Evolutionary conservation across 2,888 invertebrate genomes (phyloP), one percentile per base, ranked within the genome.

Genomic region (Hirtodrosophila histrioides): DNA sequence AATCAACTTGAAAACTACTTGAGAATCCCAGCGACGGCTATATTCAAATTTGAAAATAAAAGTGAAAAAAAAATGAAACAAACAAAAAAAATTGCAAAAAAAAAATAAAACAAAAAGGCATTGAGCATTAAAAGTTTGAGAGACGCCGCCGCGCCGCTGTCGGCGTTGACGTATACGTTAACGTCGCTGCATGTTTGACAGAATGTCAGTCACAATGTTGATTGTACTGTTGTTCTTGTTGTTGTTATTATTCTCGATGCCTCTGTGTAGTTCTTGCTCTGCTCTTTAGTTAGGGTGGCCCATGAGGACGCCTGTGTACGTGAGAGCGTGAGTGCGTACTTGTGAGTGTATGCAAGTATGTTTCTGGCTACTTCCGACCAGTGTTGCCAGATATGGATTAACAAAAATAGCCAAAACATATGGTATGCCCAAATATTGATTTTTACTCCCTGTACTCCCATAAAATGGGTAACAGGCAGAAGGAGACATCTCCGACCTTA

Each of bases 1-100:
- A 82, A 82, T 82, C 87, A 82, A 78, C 86, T 78, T 75, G 69
- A 75, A 86, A 87, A 87, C 82, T 81, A 87, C 87, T 85, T 86
- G 82, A 82, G 87, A 86, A 66, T 75, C 70, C 63, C 64, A 71
- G 66, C 55, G 68, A 62, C 65, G 64, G 60, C 75, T 53, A 60
- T 82, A 87, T 85, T 87, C 73, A 85, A 87, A 82, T 78, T 85
- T 70, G 54, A 76, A 68, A 82, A 86, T 74, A 82, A 86, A 78
- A 87, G 71, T 79, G 64, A 76, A 73, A 67, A 41, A 57, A 76
- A 70, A 48, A 35, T 8, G 45, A 31, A 39, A 36, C 44, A 44
- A 11, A 53, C 41, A 45, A 29, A 48, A 43, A 39, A 48, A 50
- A 31, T 8, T 27, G 43, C 24, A 40, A 45, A 27, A 39, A 40